Evolutionary conservation across 2,888 invertebrate species (phyloP), one percentile per base, ranked within the genome.

Genomic region (Philereme transversata): DNA sequence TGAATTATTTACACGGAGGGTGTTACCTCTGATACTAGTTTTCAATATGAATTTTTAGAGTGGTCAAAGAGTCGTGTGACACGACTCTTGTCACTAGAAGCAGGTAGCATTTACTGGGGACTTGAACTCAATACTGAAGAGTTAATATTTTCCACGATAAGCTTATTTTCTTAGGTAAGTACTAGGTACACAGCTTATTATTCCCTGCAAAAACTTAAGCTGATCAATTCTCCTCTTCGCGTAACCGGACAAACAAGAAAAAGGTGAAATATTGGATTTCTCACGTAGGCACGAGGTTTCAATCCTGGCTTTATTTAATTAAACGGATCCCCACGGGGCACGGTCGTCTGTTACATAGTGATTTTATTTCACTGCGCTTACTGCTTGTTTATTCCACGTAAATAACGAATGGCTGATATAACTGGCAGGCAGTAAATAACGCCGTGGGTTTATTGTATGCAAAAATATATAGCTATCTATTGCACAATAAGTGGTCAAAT

Each of bases 221-320:
- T 76, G 72, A 71, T 63, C 69, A 68, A 81, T 79, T 79, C 78
- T 62, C 65, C 76, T 73, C 75, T 71, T 65, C 63, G 55, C 65
- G 60, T 69, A 68, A 70, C 66, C 66, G 67, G 68, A 69, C 67
- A 68, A 72, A 72, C 66, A 75, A 75, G 75, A 76, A 81, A 83
- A 86, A 80, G 73, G 74, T 82, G 77, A 83, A 84, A 83, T 83
- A 83, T 83, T 79, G 80, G 77, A 83, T 86, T 77, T 79, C 82
- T 79, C 80, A 78, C 79, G 76, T 55, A 62, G 52, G 76, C 79
- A 76, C 75, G 75, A 82, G 84, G 84, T 86, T 86, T 87, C 86
- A 84, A 86, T 87, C 84, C 83, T 73, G 79, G 78, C 77, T 73
- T 82, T 82, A 85, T 87, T 88, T 89, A 88, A 89, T 89, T 89